Evolutionary conservation across 1,140 invertebrate genomes (phyloP), one percentile per base, ranked within the genome.

Genomic region (Drosophila orena): DNA sequence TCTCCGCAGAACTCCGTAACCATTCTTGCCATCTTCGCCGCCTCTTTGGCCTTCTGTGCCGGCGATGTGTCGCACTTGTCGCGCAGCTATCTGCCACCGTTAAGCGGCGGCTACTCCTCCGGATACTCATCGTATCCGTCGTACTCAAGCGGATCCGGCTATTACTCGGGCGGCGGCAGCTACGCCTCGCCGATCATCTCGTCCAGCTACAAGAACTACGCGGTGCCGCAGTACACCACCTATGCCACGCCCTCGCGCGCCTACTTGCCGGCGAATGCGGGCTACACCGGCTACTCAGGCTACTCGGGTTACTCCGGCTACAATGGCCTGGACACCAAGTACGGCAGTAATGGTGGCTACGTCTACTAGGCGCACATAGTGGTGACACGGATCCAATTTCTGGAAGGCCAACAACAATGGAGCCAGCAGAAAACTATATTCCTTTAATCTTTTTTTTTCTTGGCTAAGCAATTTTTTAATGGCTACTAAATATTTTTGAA

Each of bases 261-360:
- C 34, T 81, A 91, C 46, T 49, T 84, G 52, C 77, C 88, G 2
- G 69, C 77, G 1, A 38, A 69, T 14, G 55, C 71, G 4, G 71
- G 58, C 17, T 84, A 73, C 53, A 30, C 53, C 1, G 59, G 59
- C 11, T 62, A 62, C 54, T 42, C 59, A 14, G 59, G 54, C 2
- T 62, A 62, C 17, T 8, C 14, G 8, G 55, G 66, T 17, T 70
- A 72, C 42, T 44, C 58, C 24, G 56, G 81, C 42, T 79, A 73
- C 60, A 64, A 30, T 15, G 84, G 89, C 2, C 57, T 89, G 47
- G 90, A 86, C 50, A 91, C 90, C 40, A 80, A 90, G 49, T 91
- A 91, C 24, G 90, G 47, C 40, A 70, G 81, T 54, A 88, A 91
- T 38, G 90, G 90, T 22, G 90, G 90, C 14, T 91, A 91, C 38